A percentile compares a stretch with the other conserved stretches of the same genome.
These are phyloP conservation scores for Rhabdomys pumilio DNA, from an alignment of 2,797 vertebrate genomes.

Conservation along the genomic window DNA sequence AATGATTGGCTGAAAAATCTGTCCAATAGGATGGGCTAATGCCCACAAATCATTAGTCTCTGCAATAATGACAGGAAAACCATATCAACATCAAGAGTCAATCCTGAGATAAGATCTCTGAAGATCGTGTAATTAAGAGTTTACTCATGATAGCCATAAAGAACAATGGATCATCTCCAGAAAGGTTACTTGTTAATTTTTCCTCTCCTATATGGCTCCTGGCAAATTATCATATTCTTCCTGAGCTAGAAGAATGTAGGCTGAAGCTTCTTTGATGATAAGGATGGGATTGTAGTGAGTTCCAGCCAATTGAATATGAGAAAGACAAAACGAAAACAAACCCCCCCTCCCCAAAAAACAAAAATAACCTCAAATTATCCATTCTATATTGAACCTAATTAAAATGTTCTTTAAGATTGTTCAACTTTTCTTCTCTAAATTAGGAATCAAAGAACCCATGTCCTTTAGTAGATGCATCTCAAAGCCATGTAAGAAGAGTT, in stretches of 20 bases:
- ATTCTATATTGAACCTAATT: background rate
- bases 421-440: background rate
- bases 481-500: background rate
- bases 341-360: too few species aligned
- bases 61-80: too few species aligned
- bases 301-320: slow-evolving; percentile 8
- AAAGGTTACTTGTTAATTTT: background rate
- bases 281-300: background rate
- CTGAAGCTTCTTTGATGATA: background rate
- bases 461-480: background rate
- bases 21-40: too few species aligned
- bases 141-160: background rate
- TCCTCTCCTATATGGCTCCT: background rate
- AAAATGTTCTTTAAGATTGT: slow-evolving; percentile 15
- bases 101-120: too few species aligned
- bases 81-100: too few species aligned
- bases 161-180: background rate
- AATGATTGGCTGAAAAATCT: too few species aligned
- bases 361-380: background rate
- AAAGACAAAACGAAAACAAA: background rate
- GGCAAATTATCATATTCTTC: background rate
- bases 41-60: too few species aligned
- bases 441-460: background rate
- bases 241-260: background rate
- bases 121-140: too few species aligned